Conservation (phyloP, 2,113 vertebrate genomes). For the Oncorhynchus masou region DNA sequence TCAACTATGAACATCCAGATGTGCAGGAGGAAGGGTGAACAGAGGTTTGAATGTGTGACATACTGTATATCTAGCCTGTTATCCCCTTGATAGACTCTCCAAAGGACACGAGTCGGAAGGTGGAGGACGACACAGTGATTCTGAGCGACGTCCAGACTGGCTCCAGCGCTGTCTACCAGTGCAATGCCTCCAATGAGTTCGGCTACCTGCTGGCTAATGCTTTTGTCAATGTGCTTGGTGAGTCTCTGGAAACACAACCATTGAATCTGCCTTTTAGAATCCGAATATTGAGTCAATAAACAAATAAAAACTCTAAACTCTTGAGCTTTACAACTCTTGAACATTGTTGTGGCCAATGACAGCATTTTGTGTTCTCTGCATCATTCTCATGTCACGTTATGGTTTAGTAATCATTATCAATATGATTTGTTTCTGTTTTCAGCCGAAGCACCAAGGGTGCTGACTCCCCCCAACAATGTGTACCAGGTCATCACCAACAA, state of each 20-base stretch:
- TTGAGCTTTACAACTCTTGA: too few relatives aligned
- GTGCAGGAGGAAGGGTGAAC: neutral
- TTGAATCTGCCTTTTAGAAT: too few relatives aligned
- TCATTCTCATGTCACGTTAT: too few relatives aligned
- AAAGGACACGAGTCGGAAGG: slow-evolving; percentile 81
- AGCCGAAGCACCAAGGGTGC: slow-evolving; percentile 91
- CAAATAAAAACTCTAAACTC: too few relatives aligned
- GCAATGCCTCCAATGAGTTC: slow-evolving; percentile 93
- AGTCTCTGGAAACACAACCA: slow-evolving; percentile 47
- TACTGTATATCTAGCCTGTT: neutral
- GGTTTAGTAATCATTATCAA: too few relatives aligned
- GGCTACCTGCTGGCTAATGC: slow-evolving; percentile 93
- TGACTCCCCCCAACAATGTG: slow-evolving; percentile 80
- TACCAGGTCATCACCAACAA: slow-evolving; percentile 88
- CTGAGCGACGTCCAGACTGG: slow-evolving; percentile 86
- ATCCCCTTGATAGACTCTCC: slow-evolving; percentile 77
- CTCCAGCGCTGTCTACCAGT: slow-evolving; percentile 93
- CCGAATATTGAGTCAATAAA: too few relatives aligned
- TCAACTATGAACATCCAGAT: neutral
- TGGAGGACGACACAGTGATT: slow-evolving; percentile 87
- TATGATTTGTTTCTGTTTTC: neutral
- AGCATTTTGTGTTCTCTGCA: too few relatives aligned
- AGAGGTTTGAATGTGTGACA: neutral
- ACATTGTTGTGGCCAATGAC: too few relatives aligned
- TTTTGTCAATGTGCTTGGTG: slow-evolving; percentile 94